These are phyloP conservation scores for Drosophila neocordata DNA, from an alignment of 1,140 invertebrate genomes.

Conservation along the genomic window DNA sequence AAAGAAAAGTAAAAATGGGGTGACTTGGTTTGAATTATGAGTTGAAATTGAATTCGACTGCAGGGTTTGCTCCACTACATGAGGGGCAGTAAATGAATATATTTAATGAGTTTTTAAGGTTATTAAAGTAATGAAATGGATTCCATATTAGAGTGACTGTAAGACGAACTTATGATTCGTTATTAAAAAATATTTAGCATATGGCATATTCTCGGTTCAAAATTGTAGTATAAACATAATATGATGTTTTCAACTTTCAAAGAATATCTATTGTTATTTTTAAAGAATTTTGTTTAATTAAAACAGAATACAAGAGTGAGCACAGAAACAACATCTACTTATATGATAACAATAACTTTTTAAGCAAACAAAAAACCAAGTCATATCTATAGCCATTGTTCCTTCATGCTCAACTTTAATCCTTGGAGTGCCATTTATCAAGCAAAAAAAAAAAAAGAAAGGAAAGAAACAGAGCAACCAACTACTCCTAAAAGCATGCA, in stretches of 20 bases:
- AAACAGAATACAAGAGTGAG: too few relatives aligned
- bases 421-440: conserved; percentile 50
- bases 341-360: too few relatives aligned
- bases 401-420: conserved; percentile 28
- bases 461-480: not conserved
- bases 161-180: not conserved
- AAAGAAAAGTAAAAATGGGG: conserved; percentile 43
- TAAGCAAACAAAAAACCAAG: not conserved
- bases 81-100: conserved; percentile 22
- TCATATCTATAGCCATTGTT: conserved; percentile 32
- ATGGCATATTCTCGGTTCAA: too few relatives aligned
- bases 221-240: too few relatives aligned
- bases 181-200: not conserved
- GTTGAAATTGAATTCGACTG: conserved; percentile 23
- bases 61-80: not conserved
- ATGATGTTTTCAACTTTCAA: too few relatives aligned
- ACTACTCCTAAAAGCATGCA: conserved; percentile 43
- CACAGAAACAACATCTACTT: too few relatives aligned
- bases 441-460: conserved; percentile 12
- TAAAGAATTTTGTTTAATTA: too few relatives aligned
- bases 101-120: conserved; percentile 17
- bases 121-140: conserved; percentile 25
- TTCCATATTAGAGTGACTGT: conserved; percentile 7
- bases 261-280: too few relatives aligned
- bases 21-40: conserved; percentile 62